Percentiles rank a stretch among this genome's conserved stretches.
Evolutionary conservation across 2,113 vertebrate species (phyloP).

Genomic region (Pundamilia nyererei): DNA sequence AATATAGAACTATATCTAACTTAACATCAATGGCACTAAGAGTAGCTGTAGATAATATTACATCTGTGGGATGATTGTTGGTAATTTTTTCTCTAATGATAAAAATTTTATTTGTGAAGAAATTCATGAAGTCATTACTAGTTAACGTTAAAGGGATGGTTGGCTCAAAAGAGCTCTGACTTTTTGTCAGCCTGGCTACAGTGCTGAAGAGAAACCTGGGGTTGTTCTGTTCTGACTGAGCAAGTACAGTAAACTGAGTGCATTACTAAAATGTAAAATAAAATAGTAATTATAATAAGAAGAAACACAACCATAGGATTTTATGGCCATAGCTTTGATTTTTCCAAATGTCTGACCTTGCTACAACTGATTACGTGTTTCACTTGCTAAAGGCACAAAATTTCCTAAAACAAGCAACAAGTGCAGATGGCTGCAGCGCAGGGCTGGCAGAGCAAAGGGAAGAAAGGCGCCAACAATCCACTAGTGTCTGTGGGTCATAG

Average conservation of each 20-base stretch:
- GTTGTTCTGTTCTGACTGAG: neutral
- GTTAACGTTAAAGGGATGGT: too few relatives aligned
- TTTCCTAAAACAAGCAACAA: neutral
- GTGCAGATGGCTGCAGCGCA: slow-evolving; percentile 15
- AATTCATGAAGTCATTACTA: too few relatives aligned
- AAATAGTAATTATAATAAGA: neutral
- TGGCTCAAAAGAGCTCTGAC: too few relatives aligned
- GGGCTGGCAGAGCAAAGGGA: slow-evolving; percentile 1
- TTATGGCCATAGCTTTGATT: neutral
- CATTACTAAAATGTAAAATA: neutral
- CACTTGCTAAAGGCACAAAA: neutral
- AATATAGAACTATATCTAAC: too few relatives aligned
- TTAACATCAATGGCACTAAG: too few relatives aligned
- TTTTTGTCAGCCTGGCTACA: too few relatives aligned
- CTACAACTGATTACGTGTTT: neutral
- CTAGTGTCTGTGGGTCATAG: neutral
- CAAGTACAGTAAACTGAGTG: neutral
- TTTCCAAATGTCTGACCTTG: neutral
- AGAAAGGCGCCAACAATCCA: neutral
- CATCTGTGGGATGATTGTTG: too few relatives aligned
- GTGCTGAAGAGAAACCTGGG: too few relatives aligned
- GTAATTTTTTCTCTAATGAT: too few relatives aligned
- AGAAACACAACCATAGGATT: neutral
- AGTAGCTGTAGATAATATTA: too few relatives aligned
- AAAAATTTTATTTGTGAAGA: too few relatives aligned